phyloP scores from a whole-genome alignment of 2,888 invertebrate genomes.

The Aethes cnicana region DNA sequence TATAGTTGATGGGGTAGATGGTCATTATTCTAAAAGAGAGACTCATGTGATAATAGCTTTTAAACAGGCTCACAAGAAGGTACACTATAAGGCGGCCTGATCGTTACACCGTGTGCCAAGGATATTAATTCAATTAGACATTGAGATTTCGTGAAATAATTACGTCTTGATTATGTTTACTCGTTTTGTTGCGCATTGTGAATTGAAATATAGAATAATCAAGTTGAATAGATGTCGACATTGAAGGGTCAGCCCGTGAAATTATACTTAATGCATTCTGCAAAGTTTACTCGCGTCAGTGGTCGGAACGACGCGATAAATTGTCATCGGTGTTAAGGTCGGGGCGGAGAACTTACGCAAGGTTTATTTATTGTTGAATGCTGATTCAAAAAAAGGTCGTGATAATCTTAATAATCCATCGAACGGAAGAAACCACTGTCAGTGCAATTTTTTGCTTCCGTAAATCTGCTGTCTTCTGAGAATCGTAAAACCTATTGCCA shows the following conservation, averaged over 20 bases:
- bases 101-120: constrained; percentile 7
- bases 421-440: background rate
- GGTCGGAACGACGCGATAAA: constrained; percentile 54
- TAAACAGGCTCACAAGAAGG: too few relatives aligned
- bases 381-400: constrained; percentile 3
- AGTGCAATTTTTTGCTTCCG: background rate
- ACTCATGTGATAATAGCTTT: too few relatives aligned
- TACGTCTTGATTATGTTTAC: too few relatives aligned
- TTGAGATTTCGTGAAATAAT: too few relatives aligned
- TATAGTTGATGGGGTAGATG: too few relatives aligned
- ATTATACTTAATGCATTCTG: constrained; percentile 15
- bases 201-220: background rate
- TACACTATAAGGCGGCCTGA: too few relatives aligned
- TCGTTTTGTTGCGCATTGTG: background rate
- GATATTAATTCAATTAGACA: constrained; percentile 1
- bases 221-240: background rate
- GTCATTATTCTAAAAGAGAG: too few relatives aligned
- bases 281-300: constrained; percentile 68
- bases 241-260: constrained; percentile 23
- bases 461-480: too few relatives aligned
- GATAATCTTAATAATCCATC: background rate
- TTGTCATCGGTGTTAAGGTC: constrained; percentile 72
- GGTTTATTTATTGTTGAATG: constrained; percentile 50
- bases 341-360: constrained; percentile 49
- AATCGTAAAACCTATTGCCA: too few relatives aligned